Base-by-base conservation (phyloP, 2,797 vertebrate genomes). In the Parauchenoglanis ngamensis region DNA sequence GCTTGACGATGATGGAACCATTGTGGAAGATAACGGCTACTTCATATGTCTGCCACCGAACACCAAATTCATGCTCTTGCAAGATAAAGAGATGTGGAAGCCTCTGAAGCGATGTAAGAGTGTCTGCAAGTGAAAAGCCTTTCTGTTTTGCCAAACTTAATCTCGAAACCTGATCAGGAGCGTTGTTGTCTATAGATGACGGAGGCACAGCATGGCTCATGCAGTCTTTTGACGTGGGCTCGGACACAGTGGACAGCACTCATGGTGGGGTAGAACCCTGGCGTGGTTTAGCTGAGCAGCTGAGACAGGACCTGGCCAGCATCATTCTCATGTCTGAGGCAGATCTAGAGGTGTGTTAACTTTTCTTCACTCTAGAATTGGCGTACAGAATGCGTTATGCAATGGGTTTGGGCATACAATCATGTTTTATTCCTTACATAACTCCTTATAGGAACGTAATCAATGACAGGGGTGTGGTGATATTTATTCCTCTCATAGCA, bases 1-100 rank as follows among this genome's bases (percentile, higher is more conserved):
- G 12, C 94, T 99, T 7, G 98, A 97, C 35, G 96, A 97, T n/a
- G 98, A 99, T 82, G 98, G 98, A 77, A 99, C 98, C 3, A 96
- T 99, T n/a, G 96, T 99, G 44, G 96, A 97, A 23, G 98, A 99
- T 13, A 94, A 98, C 0, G 95, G 96, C 87, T 99, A 98, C 87
- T 99, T 99, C 91, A 86, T 95, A 87, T 98, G 97, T 90, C 94
- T 99, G 44, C 97, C 98, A 0, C 44, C 92, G 5, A 95, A 98
- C 89, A 98, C 98, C 57, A 97, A 96, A 91, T 98, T 99, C 89
- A 97, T 98, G 94, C 94, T 96, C 0, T 88, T 99, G 92, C 90
- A 94, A 35, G 90, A 93, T 23, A 93, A 94, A 1, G 97, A 99
- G 89, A 94, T 91, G 1, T 99, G 98, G 98, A 91, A 91, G 0